phyloP scores from a whole-genome alignment of 2,113 vertebrate genomes.

The Blennius ocellaris region DNA sequence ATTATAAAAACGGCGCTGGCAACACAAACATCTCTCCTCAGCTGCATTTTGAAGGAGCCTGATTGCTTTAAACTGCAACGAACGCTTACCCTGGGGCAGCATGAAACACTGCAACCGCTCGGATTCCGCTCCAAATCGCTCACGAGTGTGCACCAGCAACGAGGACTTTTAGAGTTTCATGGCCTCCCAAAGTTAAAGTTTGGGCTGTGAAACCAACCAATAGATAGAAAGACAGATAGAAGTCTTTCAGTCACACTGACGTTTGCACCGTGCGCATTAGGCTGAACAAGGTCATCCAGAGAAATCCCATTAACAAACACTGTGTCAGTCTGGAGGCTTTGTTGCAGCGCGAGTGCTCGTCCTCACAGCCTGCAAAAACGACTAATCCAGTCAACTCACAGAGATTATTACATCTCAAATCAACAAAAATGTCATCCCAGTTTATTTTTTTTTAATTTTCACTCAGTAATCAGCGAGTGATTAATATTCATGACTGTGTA shows the following conservation, averaged over 20 bases:
- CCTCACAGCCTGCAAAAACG: constrained; percentile 11
- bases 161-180: no score
- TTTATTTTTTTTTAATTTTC: not conserved
- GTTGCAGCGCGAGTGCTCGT: constrained; percentile 24
- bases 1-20: no score
- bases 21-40: no score
- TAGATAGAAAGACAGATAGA: no score
- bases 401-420: no score
- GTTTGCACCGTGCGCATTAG: constrained; percentile 56
- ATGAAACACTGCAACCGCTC: not conserved
- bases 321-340: constrained; percentile 43
- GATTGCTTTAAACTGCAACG: not conserved
- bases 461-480: constrained; percentile 41
- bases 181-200: no score
- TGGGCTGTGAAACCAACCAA: no score
- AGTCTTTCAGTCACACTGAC: no score
- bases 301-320: constrained; percentile 37
- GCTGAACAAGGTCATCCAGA: constrained; percentile 48
- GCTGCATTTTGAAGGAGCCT: no score
- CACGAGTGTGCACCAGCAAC: no score
- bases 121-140: not conserved
- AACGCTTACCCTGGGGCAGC: not conserved
- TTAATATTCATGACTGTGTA: constrained; percentile 52
- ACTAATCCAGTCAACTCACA: no score
- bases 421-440: no score